Base-by-base conservation (phyloP, 2,888 invertebrate genomes). In the Cecidostiba fungosa region DNA sequence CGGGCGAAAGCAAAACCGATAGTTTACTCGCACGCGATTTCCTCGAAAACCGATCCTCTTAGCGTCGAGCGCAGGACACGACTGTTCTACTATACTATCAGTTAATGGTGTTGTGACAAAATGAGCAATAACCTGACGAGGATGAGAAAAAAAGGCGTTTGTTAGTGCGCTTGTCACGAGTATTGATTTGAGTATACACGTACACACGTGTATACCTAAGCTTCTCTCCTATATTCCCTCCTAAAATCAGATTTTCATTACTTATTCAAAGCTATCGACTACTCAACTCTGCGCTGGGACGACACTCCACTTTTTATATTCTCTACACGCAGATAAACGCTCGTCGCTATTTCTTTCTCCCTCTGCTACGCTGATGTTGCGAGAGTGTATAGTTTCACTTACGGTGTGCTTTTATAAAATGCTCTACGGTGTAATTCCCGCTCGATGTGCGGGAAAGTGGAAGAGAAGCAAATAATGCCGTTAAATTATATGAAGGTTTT, bases 211-310 rank as follows among this genome's bases (percentile, higher is more conserved):
- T 29, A 16, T 69, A 32, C 26, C 39, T 43, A 43, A 1, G 43
- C 43, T 43, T 39, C 8, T 39, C 39, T 39, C 39, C 8, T 43
- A 43, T 23, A 59, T 69, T 77, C 32, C 70, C 76, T 81, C 36
- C 72, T 77, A 69, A 84, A 81, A 80, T 85, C 85, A 85, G 82
- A 85, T 85, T 82, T 82, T 77, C 85, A 85, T 85, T 54, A 85
- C 74, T 85, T 77, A 85, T 85, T 85, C 85, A 85, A 26, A 36
- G 47, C 43, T 85, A 85, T 85, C 78, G 85, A 85, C 43, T 39
- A 10, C 39, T 43, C 43, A 43, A 12, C 81, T 82, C 54, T n/a
- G 54, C 54, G 66, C 32, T 26, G 32, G 19, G 14, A 62, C 47
- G 19, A 73, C 47, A 43, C 16, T 62, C 72, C 66, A 50, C 54